Base-by-base conservation (phyloP, 2,113 vertebrate genomes). In the Phoxinus phoxinus region DNA sequence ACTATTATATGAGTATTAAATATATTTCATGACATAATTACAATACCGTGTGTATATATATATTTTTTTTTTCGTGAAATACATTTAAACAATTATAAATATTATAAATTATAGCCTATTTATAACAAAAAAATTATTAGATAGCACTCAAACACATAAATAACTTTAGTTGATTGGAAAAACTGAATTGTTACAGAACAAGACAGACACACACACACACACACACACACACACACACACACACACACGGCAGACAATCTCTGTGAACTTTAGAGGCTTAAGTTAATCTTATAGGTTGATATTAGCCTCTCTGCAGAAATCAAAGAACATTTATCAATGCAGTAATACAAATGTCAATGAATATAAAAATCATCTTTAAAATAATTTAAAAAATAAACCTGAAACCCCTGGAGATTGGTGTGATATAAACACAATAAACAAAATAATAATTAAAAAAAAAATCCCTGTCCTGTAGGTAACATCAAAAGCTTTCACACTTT, bases 201-300 rank as follows among this genome's bases (percentile, higher is more conserved):
- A 56, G 3, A 51, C 63, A 83, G 46, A 69, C 56, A 61, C 30
- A 53, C 53, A 84, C 82, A 74, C 37, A 41, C 44, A 84, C 56
- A 59, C 71, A 75, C 83, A 58, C 74, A 85, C 74, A 76, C 48
- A 58, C 23, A 58, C 41, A 30, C 30, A 30, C 56, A 48, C 53
- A 79, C 53, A 79, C 19, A 59, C 9, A 37, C 10, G 25, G 56
- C 63, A 80, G 12, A 72, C 71, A 73, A 79, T 73, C 85, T 81
- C 76, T 30, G 77, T 86, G 65, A 81, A 81, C 27, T 84, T 91
- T 88, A 73, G 77, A 86, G 91, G 92, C 90, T 93, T 92, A 92
- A 87, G 84, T 83, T 90, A 90, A 93, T 94, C 93, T 92, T 92
- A 1, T 56, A 91, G 90, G 92, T 92, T 93, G 90, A 92, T 93